Conservation (phyloP, 2,888 invertebrate genomes). For the Meiosimyza platycephala region DNA sequence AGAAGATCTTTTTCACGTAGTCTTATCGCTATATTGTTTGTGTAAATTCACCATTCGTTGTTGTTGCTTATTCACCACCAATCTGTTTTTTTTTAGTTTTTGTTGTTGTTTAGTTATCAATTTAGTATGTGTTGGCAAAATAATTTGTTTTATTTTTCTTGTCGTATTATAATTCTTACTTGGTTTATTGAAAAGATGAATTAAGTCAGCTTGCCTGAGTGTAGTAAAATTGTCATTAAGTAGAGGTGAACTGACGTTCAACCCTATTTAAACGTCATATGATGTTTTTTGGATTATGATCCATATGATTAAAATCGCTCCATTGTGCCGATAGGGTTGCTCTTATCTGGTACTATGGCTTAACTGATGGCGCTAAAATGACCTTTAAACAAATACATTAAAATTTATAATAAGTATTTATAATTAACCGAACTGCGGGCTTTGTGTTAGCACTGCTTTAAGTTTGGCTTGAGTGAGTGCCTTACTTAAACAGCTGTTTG, state of each 20-base stretch:
- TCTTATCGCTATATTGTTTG: too few relatives aligned
- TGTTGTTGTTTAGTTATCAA: too few relatives aligned
- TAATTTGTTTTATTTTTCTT: background rate
- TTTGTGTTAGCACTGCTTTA: too few relatives aligned
- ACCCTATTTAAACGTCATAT: slow-evolving; percentile 63
- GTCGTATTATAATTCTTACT: slow-evolving; percentile 52
- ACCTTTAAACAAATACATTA: slow-evolving; percentile 40
- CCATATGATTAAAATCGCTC: slow-evolving; percentile 59
- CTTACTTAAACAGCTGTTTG: too few relatives aligned
- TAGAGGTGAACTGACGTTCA: slow-evolving; percentile 65
- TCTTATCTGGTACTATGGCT: slow-evolving; percentile 63
- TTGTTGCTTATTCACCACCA: too few relatives aligned
- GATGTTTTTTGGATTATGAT: slow-evolving; percentile 62
- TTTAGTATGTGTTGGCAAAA: too few relatives aligned
- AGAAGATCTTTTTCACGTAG: too few relatives aligned
- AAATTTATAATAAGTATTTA: too few relatives aligned
- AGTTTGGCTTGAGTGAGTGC: too few relatives aligned
- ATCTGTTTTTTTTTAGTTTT: too few relatives aligned
- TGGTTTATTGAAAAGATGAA: slow-evolving; percentile 39
- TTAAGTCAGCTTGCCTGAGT: background rate
- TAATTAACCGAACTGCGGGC: too few relatives aligned
- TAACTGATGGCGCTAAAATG: slow-evolving; percentile 63
- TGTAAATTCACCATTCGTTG: too few relatives aligned
- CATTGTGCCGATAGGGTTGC: slow-evolving; percentile 65
- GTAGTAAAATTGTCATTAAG: slow-evolving; percentile 57